Evolutionary conservation across 2,113 vertebrate genomes (phyloP).

Genomic region (Cyanoderma ruficeps): DNA sequence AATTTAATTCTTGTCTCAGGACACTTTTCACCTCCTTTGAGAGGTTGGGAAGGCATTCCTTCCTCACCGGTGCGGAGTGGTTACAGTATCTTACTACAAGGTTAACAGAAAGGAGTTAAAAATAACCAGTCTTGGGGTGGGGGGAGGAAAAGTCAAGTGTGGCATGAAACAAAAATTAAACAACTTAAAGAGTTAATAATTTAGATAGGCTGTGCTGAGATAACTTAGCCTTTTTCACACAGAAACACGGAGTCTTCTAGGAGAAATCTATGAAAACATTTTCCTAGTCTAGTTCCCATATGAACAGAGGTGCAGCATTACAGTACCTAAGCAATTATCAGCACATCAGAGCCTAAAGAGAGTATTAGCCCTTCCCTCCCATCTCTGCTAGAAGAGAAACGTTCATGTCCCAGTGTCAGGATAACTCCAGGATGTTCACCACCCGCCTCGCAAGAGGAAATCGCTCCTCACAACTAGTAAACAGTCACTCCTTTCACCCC

Average conservation of each 20-base stretch:
- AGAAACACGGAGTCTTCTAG: not conserved
- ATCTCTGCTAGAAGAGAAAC: not conserved
- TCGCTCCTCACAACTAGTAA: not conserved
- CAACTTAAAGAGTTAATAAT: not conserved
- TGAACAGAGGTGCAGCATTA: rapidly evolving
- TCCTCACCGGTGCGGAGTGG: not conserved
- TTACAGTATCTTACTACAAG: not conserved
- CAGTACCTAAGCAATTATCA: not conserved
- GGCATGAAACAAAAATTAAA: not conserved
- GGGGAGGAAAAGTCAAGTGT: rapidly evolving
- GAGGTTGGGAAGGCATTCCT: not conserved
- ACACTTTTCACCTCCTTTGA: not conserved
- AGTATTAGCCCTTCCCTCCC: not conserved
- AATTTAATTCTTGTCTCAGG: not conserved
- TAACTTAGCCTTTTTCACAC: not conserved
- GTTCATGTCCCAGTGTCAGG: rapidly evolving
- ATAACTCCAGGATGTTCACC: not conserved
- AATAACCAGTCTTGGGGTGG: not conserved
- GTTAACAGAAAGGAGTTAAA: not conserved
- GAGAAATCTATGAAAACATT: not conserved
- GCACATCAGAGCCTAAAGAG: not conserved
- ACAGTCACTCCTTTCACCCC: not conserved
- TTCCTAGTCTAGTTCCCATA: not conserved
- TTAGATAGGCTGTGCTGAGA: not conserved
- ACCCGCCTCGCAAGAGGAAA: not conserved